Conservation (phyloP, 1,140 invertebrate species). For the Drosophila funebris region DNA sequence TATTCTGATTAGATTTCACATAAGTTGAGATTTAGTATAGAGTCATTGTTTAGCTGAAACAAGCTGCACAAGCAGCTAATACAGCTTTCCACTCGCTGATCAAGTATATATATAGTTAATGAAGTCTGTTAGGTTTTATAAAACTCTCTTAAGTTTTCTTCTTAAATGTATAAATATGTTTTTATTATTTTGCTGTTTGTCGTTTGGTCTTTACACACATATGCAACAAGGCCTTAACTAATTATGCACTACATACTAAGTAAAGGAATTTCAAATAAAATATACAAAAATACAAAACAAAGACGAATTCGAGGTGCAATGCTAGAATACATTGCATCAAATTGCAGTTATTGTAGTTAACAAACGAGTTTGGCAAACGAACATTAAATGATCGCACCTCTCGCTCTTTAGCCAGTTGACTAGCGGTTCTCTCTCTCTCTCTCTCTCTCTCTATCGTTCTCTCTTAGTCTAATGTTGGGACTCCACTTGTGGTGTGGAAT, state of each 20-base stretch:
- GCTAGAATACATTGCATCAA: constrained; percentile 30
- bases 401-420: constrained; percentile 48
- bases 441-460: constrained; percentile 12
- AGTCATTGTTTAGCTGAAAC: neutral
- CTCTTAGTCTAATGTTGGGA: constrained; percentile 56
- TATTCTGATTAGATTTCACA: too few species aligned
- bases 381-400: neutral
- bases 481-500: constrained; percentile 64
- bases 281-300: constrained; percentile 42
- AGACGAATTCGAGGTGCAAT: neutral
- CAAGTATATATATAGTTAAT: constrained; percentile 15
- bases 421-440: constrained; percentile 42
- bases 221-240: constrained; percentile 49
- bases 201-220: constrained; percentile 33
- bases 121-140: too few species aligned
- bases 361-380: constrained; percentile 14
- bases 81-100: too few species aligned
- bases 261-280: constrained; percentile 46
- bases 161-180: neutral
- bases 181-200: constrained; percentile 12
- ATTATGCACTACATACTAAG: constrained; percentile 33
- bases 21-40: too few species aligned
- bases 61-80: too few species aligned
- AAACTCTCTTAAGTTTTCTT: neutral
- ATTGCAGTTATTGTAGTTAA: constrained; percentile 28